A percentile compares a stretch with the other conserved stretches of the same genome.
Evolutionary conservation across 2,797 vertebrate species (phyloP).

Genomic region (Sebastes paucispinis): DNA sequence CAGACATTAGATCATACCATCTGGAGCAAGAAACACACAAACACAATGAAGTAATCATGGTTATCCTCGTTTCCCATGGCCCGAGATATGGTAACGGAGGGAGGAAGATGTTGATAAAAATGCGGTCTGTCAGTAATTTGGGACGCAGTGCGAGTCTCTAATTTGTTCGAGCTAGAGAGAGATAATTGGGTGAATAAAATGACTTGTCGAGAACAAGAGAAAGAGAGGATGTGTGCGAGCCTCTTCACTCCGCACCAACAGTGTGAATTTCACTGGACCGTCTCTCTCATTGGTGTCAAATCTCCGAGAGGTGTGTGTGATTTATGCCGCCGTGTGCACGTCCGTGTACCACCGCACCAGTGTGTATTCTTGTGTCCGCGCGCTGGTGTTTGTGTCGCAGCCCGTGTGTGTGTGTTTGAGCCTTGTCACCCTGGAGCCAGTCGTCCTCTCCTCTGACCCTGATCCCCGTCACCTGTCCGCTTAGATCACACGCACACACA

Average conservation of each 20-base stretch:
- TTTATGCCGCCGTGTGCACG: neutral
- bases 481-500: slow-evolving; percentile 65
- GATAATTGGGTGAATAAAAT: slow-evolving; percentile 33
- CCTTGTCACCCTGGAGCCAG: slow-evolving; percentile 71
- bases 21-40: slow-evolving; percentile 54
- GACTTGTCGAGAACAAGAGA: slow-evolving; percentile 2
- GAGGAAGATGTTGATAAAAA: slow-evolving; percentile 36
- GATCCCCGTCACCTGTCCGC: slow-evolving; percentile 82
- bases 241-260: slow-evolving; percentile 8
- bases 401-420: slow-evolving; percentile 26
- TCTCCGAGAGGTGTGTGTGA: slow-evolving; percentile 36
- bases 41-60: slow-evolving; percentile 42
- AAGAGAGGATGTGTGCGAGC: neutral
- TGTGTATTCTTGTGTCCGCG: slow-evolving; percentile 25
- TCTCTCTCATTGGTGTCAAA: slow-evolving; percentile 48
- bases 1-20: slow-evolving; percentile 66
- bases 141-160: neutral
- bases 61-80: slow-evolving; percentile 35
- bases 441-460: slow-evolving; percentile 68
- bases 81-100: neutral
- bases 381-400: slow-evolving; percentile 19
- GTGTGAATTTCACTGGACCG: slow-evolving; percentile 42
- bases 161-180: slow-evolving; percentile 10
- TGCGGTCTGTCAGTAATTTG: slow-evolving; percentile 27
- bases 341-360: neutral